phyloP scores from a whole-genome alignment of 2,888 invertebrate species.

The Scaptodrosophila latifasciaeformis region DNA sequence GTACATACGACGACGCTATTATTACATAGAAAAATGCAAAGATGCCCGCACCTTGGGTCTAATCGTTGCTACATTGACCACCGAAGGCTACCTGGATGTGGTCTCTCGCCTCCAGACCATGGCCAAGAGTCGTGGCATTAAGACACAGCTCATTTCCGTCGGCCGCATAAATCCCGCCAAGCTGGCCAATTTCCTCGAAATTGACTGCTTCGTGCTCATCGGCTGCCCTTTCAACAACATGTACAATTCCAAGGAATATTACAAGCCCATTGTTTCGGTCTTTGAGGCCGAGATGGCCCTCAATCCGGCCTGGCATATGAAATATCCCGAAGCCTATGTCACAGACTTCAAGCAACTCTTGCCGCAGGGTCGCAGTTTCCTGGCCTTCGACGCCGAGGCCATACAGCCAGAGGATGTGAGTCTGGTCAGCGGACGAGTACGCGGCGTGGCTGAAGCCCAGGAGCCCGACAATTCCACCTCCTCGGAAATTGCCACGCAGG shows the following conservation, averaged over 20 bases:
- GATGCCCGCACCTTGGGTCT: slow-evolving; percentile 92
- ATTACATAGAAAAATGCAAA: slow-evolving; percentile 91
- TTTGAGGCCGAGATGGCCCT: slow-evolving; percentile 93
- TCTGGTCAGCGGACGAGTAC: slow-evolving; percentile 83
- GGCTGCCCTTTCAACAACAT: slow-evolving; percentile 94
- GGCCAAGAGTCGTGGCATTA: slow-evolving; percentile 86
- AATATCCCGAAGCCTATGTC: slow-evolving; percentile 79
- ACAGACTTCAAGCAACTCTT: slow-evolving; percentile 86
- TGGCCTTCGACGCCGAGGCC: slow-evolving; percentile 75
- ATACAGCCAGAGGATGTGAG: slow-evolving; percentile 80
- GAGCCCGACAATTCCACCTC: slow-evolving; percentile 32
- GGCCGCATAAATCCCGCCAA: slow-evolving; percentile 97
- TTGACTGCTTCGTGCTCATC: slow-evolving; percentile 93
- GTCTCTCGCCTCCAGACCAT: slow-evolving; percentile 84
- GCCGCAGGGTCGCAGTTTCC: slow-evolving; percentile 78
- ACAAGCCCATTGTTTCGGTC: slow-evolving; percentile 92
- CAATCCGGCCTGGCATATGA: slow-evolving; percentile 77
- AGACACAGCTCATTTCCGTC: slow-evolving; percentile 92
- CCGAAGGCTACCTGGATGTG: slow-evolving; percentile 85
- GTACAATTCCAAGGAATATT: slow-evolving; percentile 88
- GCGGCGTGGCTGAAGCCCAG: slow-evolving; percentile 65
- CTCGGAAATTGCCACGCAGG: slow-evolving; percentile 63
- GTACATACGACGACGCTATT: slow-evolving; percentile 87
- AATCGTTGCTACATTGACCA: slow-evolving; percentile 92
- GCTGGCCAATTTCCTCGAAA: slow-evolving; percentile 91